These are phyloP conservation scores for Telmatherina bonti DNA, from an alignment of 2,797 vertebrate species.

Conservation along the genomic window DNA sequence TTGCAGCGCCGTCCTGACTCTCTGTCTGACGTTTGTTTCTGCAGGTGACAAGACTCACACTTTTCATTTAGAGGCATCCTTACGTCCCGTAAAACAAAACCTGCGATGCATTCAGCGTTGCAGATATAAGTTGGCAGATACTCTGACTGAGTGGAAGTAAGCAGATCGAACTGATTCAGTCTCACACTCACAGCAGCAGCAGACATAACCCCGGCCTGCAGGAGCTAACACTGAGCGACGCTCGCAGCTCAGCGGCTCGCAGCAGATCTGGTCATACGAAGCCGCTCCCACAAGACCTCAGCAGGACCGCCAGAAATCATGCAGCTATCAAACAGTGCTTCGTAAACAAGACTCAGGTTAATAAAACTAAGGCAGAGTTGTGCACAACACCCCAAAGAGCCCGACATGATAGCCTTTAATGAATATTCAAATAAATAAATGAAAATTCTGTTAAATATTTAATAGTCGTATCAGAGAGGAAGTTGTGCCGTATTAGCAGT, in stretches of 20 bases:
- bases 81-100: conserved; percentile 36
- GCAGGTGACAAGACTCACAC: conserved; percentile 13
- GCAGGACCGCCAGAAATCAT: conserved; percentile 49
- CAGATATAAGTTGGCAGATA: conserved; percentile 41
- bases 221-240: conserved; percentile 31
- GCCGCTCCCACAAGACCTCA: conserved; percentile 36
- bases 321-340: conserved; percentile 20
- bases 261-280: conserved; percentile 52
- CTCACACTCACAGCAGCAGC: conserved; percentile 26
- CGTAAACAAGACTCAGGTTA: conserved; percentile 51
- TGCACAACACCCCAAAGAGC: neutral
- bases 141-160: conserved; percentile 33
- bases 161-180: conserved; percentile 58
- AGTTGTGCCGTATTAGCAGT: conserved; percentile 34
- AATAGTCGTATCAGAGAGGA: conserved; percentile 26
- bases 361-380: conserved; percentile 18
- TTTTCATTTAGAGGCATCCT: conserved; percentile 3
- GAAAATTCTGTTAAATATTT: conserved; percentile 46
- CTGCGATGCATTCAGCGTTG: conserved; percentile 20
- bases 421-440: conserved; percentile 54
- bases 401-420: conserved; percentile 33
- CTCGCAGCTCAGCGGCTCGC: conserved; percentile 30
- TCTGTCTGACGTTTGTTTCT: conserved; percentile 6
- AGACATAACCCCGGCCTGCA: conserved; percentile 17
- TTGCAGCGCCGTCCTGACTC: neutral